phyloP scores from a whole-genome alignment of 1,140 invertebrate species.

The Drosophila sturtevanti region DNA sequence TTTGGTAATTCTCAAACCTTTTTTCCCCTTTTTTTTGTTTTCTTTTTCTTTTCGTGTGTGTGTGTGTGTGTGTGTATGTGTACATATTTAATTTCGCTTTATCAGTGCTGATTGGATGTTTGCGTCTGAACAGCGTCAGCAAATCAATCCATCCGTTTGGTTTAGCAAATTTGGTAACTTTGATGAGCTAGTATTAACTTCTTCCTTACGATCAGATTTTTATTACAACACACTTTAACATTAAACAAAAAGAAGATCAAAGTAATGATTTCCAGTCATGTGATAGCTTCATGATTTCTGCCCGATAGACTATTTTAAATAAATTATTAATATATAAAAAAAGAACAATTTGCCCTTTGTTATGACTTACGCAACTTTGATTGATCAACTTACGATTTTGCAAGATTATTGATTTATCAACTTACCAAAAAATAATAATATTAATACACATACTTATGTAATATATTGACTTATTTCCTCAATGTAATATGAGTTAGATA shows the following conservation, averaged over 20 bases:
- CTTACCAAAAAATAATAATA: too few relatives aligned
- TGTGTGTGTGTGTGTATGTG: too few relatives aligned
- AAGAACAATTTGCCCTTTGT: too few relatives aligned
- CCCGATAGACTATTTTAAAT: too few relatives aligned
- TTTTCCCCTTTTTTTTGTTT: not conserved
- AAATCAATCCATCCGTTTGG: conserved; percentile 1
- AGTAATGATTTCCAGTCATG: not conserved
- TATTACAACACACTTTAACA: not conserved
- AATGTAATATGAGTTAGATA: too few relatives aligned
- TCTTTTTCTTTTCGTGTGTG: too few relatives aligned
- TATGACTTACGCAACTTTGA: too few relatives aligned
- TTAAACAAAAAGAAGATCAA: not conserved
- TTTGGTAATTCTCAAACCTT: not conserved
- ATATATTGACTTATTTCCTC: too few relatives aligned
- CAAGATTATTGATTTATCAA: too few relatives aligned
- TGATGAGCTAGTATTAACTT: conserved; percentile 5
- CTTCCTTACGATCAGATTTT: not conserved
- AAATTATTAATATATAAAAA: too few relatives aligned
- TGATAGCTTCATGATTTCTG: not conserved
- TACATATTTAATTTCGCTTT: conserved; percentile 9
- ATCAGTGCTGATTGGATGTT: conserved; percentile 16
- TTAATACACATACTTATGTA: too few relatives aligned
- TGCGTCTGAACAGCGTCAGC: conserved; percentile 4
- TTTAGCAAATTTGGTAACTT: conserved; percentile 4
- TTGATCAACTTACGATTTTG: too few relatives aligned